A percentile compares a stretch with the other conserved stretches of the same genome.
Evolutionary conservation across 2,797 vertebrate species (phyloP).

Genomic region (Spinus olivaceus): DNA sequence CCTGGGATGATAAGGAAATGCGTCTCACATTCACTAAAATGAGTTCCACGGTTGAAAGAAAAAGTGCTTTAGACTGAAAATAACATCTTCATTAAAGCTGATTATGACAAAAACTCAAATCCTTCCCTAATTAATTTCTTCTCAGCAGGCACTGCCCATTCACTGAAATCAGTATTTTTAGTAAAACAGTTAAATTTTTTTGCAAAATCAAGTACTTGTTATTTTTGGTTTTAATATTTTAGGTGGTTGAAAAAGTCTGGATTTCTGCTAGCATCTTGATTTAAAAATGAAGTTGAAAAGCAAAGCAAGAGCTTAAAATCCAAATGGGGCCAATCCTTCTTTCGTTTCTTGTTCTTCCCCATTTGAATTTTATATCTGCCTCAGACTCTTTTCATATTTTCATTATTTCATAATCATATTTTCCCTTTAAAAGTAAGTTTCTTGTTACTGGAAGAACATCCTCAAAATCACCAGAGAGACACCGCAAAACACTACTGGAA

Average conservation of each 20-base stretch:
- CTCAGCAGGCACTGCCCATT: not conserved
- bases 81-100: not conserved
- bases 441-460: conserved; percentile 20
- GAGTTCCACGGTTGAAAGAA: not conserved
- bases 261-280: not conserved
- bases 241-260: not conserved
- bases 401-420: conserved; percentile 31
- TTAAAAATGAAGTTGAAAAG: not conserved
- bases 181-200: not conserved
- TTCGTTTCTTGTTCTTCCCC: conserved; percentile 50
- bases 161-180: not conserved
- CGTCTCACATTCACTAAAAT: not conserved
- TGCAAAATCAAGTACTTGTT: not conserved
- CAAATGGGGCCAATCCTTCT: not conserved
- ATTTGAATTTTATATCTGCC: conserved; percentile 37
- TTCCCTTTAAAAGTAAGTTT: conserved; percentile 8
- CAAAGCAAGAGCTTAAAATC: not conserved
- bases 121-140: not conserved
- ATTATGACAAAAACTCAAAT: not conserved
- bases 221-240: not conserved
- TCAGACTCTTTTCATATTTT: conserved; percentile 16
- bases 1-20: not conserved
- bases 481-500: not conserved
- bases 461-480: conserved; percentile 21
- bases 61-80: not conserved